Evolutionary conservation across 1,140 invertebrate species (phyloP), one percentile per base, ranked within the genome.

Genomic region (Drosophila asahinai): DNA sequence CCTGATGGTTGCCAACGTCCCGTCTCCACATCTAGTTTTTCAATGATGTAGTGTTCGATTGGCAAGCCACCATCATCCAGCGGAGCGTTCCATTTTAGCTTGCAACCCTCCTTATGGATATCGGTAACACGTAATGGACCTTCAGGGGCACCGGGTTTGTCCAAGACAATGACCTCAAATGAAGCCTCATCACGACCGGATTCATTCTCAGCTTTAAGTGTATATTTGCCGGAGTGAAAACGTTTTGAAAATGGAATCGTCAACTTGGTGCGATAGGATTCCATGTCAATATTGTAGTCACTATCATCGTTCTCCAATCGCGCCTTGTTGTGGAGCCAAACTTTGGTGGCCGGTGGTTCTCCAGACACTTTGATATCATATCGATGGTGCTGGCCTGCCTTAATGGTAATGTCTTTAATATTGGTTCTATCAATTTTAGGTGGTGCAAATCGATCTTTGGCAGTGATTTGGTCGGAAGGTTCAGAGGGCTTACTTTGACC

Each of bases 1-100:
- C 97, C 97, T 62, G 96, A 96, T 2, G 97, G 96, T 45, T 98
- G 94, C 97, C 97, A 98, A 54, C 97, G 95, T 3, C 97, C 96
- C 3, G 96, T 96, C 66, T 97, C 96, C 0, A 95, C 95, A 83
- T 98, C 97, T 93, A 98, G 95, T 93, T 99, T 99, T 91, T 99
- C 98, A 17, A 99, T 97, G 48, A 97, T 94, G 91, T 99, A 99
- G 91, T 97, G 96, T 74, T 98, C 97, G 74, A 99, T 96, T 3
- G 98, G 97, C 9, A 96, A 95, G 65, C 98, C 98, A 59, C 98
- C 98, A 94, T 99, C 98, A 93, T 98, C 97, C 63, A 95, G 93
- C 22, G 98, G 98, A 76, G 97, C 96, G 91, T 98, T 97, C 98
- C 98, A 99, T 93, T 98, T 97, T 1, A 99, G 94, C 5, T 95